Percentiles rank a stretch among this genome's conserved stretches.
These are phyloP conservation scores for Phodopus roborovskii DNA, from an alignment of 2,113 vertebrate species.

Conservation along the genomic window DNA sequence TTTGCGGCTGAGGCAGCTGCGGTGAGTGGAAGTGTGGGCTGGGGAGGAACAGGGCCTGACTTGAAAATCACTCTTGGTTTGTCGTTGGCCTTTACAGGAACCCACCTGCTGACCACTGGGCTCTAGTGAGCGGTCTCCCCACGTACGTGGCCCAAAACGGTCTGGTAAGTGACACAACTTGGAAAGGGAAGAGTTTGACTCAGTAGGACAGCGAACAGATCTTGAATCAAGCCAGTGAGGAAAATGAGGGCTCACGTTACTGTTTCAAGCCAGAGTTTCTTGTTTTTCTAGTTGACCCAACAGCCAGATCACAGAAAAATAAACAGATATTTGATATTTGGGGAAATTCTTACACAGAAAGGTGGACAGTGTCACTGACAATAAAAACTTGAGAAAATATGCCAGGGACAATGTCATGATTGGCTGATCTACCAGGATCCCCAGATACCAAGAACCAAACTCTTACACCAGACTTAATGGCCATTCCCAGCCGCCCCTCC, in stretches of 20 bases:
- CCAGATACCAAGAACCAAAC: not conserved
- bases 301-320: not conserved
- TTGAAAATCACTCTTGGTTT: not conserved
- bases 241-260: not conserved
- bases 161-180: conserved; percentile 90
- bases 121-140: conserved; percentile 94
- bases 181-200: not conserved
- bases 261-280: not conserved
- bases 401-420: not conserved
- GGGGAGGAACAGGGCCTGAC: not conserved
- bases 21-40: not conserved
- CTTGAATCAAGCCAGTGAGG: conserved; percentile 2
- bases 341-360: conserved; percentile 2
- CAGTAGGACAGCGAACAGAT: not conserved
- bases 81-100: conserved; percentile 85
- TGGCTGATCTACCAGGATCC: not conserved
- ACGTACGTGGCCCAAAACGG: conserved; percentile 96
- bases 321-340: not conserved
- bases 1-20: not conserved
- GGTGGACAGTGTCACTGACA: not conserved
- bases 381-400: not conserved
- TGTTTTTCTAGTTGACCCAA: not conserved
- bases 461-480: not conserved
- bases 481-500: not conserved
- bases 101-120: conserved; percentile 96